These are phyloP conservation scores for Athalia circularis DNA, from an alignment of 2,888 invertebrate genomes.

Conservation along the genomic window DNA sequence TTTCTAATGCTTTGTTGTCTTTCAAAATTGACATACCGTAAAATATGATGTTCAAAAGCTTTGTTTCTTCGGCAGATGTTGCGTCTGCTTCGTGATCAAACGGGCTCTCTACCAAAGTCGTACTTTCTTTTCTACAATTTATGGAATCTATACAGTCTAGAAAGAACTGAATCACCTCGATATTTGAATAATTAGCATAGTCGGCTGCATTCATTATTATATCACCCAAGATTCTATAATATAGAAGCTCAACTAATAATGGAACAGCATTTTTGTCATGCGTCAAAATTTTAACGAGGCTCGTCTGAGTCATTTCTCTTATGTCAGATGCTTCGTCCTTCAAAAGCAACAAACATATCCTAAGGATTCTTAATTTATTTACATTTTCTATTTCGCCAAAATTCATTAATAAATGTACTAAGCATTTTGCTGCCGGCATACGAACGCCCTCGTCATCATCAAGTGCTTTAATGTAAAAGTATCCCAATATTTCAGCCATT, in stretches of 20 bases:
- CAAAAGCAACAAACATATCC: slow-evolving; percentile 74
- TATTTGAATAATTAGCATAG: slow-evolving; percentile 6
- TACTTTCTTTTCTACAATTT: slow-evolving; percentile 49
- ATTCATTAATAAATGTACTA: slow-evolving; percentile 53
- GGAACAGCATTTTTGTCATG: slow-evolving; percentile 27
- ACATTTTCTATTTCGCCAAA: slow-evolving; percentile 51
- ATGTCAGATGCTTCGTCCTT: slow-evolving; percentile 78
- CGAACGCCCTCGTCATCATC: slow-evolving; percentile 57
- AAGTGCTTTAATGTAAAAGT: slow-evolving; percentile 42
- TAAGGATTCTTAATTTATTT: slow-evolving; percentile 71
- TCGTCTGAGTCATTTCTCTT: slow-evolving; percentile 69
- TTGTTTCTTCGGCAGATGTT: slow-evolving; percentile 75
- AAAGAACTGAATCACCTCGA: slow-evolving; percentile 28
- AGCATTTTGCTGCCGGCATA: slow-evolving; percentile 56
- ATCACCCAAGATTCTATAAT: slow-evolving; percentile 40
- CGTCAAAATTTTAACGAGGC: slow-evolving; percentile 52
- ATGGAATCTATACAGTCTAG: background rate
- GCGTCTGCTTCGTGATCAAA: slow-evolving; percentile 76
- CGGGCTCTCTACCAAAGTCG: slow-evolving; percentile 72
- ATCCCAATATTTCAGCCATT: background rate
- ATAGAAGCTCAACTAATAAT: slow-evolving; percentile 40
- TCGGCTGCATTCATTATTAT: background rate
- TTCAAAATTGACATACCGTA: slow-evolving; percentile 39
- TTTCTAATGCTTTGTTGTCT: slow-evolving; percentile 5
- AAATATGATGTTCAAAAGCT: slow-evolving; percentile 58